These are phyloP conservation scores for Azemiops feae DNA, from an alignment of 2,113 vertebrate genomes.

Conservation along the genomic window DNA sequence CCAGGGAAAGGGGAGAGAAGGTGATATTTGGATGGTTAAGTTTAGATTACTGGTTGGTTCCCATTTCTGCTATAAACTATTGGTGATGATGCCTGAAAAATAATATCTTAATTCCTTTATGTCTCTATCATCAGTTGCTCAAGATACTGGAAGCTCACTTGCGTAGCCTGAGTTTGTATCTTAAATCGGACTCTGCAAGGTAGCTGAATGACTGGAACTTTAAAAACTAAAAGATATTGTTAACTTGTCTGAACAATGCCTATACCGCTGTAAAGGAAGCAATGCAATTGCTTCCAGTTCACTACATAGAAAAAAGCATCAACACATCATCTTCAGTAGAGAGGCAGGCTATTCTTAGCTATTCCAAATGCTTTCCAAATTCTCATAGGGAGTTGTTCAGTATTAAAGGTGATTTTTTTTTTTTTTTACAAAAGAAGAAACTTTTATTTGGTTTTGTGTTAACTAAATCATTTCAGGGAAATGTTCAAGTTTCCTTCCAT, in stretches of 20 bases:
- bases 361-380: background rate
- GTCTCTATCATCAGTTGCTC: background rate
- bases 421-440: background rate
- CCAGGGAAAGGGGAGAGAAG: background rate
- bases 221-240: background rate
- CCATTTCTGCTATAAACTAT: background rate
- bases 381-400: background rate
- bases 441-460: background rate
- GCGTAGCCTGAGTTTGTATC: background rate
- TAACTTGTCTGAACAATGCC: background rate
- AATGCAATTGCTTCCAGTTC: background rate
- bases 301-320: background rate
- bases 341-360: background rate
- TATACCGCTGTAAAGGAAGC: background rate
- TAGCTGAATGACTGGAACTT: background rate
- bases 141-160: background rate
- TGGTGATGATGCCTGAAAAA: background rate
- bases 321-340: background rate
- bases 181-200: background rate
- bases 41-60: background rate
- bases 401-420: background rate
- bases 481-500: background rate
- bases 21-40: background rate
- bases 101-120: background rate
- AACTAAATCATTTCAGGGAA: background rate